phyloP scores from a whole-genome alignment of 2,113 vertebrate genomes.

The Engystomops pustulosus region DNA sequence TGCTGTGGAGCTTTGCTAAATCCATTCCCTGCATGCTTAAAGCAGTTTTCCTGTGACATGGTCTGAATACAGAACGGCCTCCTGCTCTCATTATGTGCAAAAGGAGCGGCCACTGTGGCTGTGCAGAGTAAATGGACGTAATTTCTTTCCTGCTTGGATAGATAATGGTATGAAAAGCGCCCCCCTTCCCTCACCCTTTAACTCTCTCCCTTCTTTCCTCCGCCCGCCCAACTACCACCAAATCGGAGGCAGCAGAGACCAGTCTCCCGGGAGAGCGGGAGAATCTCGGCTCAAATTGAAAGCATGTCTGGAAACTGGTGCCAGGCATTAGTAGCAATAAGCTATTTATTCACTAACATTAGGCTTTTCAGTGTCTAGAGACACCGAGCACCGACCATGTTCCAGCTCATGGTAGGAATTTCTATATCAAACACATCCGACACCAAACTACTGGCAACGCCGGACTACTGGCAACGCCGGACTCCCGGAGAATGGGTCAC shows the following conservation, averaged over 20 bases:
- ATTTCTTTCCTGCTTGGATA: constrained; percentile 64
- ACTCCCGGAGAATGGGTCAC: too few species aligned
- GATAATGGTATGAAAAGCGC: constrained; percentile 50
- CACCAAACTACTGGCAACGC: background rate
- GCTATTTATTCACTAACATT: constrained; percentile 61
- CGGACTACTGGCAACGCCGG: too few species aligned
- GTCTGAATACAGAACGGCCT: constrained; percentile 74
- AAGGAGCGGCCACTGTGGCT: constrained; percentile 71
- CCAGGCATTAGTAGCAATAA: constrained; percentile 63
- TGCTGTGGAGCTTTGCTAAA: constrained; percentile 68
- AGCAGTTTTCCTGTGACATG: constrained; percentile 76
- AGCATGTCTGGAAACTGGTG: background rate
- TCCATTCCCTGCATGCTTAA: constrained; percentile 72
- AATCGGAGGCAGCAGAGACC: constrained; percentile 1
- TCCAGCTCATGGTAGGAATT: background rate
- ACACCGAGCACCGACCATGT: constrained; percentile 58
- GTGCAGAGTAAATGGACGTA: constrained; percentile 72
- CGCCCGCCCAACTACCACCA: constrained; percentile 1
- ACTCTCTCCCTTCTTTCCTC: constrained; percentile 32
- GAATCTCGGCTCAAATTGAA: constrained; percentile 41
- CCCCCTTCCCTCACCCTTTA: constrained; percentile 58
- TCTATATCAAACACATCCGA: background rate
- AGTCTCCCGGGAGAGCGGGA: constrained; percentile 33
- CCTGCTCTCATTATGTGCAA: constrained; percentile 80
- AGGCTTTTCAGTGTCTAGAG: constrained; percentile 63